Evolutionary conservation across 2,113 vertebrate genomes (phyloP), one percentile per base, ranked within the genome.

Genomic region (Monarcha castaneiventris): DNA sequence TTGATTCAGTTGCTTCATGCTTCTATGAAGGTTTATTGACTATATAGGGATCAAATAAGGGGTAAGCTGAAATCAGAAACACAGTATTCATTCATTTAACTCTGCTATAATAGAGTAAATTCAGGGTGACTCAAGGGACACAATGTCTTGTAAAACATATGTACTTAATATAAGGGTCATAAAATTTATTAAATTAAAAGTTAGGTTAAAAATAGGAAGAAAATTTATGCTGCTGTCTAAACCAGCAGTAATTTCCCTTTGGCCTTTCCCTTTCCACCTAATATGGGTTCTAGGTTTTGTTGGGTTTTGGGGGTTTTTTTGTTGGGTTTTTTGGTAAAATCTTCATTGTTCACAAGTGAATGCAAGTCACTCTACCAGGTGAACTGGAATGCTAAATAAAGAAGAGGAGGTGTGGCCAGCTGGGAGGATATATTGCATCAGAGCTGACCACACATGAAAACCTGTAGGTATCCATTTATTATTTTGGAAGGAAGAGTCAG

Each of bases 111-210:
- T 96, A 97, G 96, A 97, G 97, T 97, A 98, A 98, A 98, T 97
- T 97, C 97, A 98, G 98, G 99, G 98, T 99, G 98, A 99, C 97
- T 98, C 98, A 98, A 98, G 99, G 98, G 99, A 99, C 99, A 98
- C 96, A 93, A 93, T 97, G 98, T 98, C 99, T 99, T 99, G 98
- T 99, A 99, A 99, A 99, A 99, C 99, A 99, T 98, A 98, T 99
- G 99, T 98, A 99, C 98, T 99, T 99, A 98, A 99, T 99, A 99
- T 98, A 98, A 98, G 97, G 98, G 98, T 98, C 98, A 98, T 99
- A 99, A 99, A 99, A 99, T 98, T 98, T 99, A 98, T 98, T 99
- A 99, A 99, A 99, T 99, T 99, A 99, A 99, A 99, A 99, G 98
- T 97, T 98, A 98, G 98, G 99, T 98, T 98, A 98, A 99, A 99